Evolutionary conservation across 2,888 invertebrate genomes (phyloP).

Genomic region (Pseudococcus jackbeardsleyi): DNA sequence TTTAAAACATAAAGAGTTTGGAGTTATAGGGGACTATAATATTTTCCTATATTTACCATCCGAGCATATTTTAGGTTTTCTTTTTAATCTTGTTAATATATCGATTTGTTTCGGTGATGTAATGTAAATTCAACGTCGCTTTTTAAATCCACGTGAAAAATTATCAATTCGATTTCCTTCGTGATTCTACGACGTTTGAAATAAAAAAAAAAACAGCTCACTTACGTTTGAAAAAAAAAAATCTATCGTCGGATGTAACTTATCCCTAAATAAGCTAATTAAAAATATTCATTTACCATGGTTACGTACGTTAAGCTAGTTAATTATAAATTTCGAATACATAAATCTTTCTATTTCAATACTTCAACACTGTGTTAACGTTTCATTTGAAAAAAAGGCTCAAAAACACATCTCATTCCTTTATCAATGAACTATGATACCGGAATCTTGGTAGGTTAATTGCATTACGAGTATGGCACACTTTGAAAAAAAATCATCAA

Average conservation of each 20-base stretch:
- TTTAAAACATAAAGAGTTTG: neutral
- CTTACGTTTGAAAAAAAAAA: neutral
- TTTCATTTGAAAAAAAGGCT: neutral
- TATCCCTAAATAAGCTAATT: slow-evolving; percentile 6
- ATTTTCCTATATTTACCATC: neutral
- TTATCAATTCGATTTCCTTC: neutral
- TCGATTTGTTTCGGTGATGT: slow-evolving; percentile 19
- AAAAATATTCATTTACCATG: neutral
- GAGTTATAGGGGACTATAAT: neutral
- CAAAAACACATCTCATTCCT: neutral
- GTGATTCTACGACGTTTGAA: neutral
- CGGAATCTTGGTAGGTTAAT: neutral
- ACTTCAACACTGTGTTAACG: neutral
- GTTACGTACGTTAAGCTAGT: neutral
- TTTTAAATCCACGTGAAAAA: neutral
- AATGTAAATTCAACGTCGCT: neutral
- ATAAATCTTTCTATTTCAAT: slow-evolving; percentile 37
- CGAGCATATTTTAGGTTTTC: neutral
- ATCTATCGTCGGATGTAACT: neutral
- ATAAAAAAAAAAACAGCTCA: neutral
- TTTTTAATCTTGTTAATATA: slow-evolving; percentile 29
- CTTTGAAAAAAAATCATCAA: neutral
- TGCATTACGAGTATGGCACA: neutral
- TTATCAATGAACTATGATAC: slow-evolving; percentile 6
- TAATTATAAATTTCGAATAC: neutral